Evolutionary conservation across 2,888 invertebrate genomes (phyloP).

Genomic region (Mythimna albipuncta): DNA sequence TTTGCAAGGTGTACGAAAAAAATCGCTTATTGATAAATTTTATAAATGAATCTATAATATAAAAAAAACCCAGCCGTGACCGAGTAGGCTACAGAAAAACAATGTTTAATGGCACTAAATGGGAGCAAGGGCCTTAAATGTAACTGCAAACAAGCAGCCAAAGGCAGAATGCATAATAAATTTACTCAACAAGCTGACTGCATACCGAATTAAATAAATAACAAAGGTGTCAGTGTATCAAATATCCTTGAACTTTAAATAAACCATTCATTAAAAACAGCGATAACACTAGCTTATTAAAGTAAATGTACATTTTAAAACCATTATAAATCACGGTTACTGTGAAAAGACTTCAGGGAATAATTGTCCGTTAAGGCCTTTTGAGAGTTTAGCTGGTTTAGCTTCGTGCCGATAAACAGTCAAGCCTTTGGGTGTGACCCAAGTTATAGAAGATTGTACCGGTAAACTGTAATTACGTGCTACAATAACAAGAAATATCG

Average conservation of each 20-base stretch:
- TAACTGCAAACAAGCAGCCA: conserved; percentile 6
- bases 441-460: conserved; percentile 53
- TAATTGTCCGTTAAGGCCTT: conserved; percentile 62
- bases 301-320: conserved; percentile 46
- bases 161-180: conserved; percentile 13
- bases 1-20: too few relatives aligned
- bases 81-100: too few relatives aligned
- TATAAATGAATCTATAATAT: too few relatives aligned
- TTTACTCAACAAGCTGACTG: background rate
- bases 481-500: background rate
- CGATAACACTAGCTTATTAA: conserved; percentile 34
- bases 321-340: conserved; percentile 52
- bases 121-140: conserved; percentile 6
- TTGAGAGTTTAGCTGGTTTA: conserved; percentile 60
- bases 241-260: conserved; percentile 53
- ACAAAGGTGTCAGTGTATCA: conserved; percentile 5
- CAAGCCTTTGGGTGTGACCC: conserved; percentile 55
- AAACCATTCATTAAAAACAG: conserved; percentile 36
- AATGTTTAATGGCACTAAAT: too few relatives aligned
- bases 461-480: conserved; percentile 3
- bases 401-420: conserved; percentile 76
- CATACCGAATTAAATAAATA: conserved; percentile 13
- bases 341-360: conserved; percentile 53
- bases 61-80: too few relatives aligned
- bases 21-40: too few relatives aligned